These are phyloP conservation scores for Papilio helenus DNA, from an alignment of 1,140 invertebrate species.

Conservation along the genomic window DNA sequence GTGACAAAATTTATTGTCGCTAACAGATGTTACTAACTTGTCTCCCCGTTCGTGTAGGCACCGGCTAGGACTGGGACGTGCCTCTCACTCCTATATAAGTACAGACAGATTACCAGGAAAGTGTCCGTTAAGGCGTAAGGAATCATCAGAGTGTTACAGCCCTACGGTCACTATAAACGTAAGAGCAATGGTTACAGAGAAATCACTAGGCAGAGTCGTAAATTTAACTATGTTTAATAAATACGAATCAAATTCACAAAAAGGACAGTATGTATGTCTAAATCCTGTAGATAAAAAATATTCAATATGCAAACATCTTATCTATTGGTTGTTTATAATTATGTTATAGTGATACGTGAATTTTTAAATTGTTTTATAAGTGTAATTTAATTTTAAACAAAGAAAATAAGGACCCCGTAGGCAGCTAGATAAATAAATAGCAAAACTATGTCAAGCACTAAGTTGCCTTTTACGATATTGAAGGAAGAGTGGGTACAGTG, in stretches of 20 bases:
- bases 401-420: background rate
- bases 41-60: conserved; percentile 36
- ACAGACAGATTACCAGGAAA: conserved; percentile 8
- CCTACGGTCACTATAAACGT: too few relatives aligned
- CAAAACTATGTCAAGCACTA: background rate
- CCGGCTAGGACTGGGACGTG: background rate
- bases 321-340: too few relatives aligned
- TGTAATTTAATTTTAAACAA: background rate
- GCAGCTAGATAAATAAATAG: background rate
- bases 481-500: background rate
- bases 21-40: conserved; percentile 52
- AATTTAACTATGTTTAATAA: background rate
- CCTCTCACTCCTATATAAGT: conserved; percentile 6
- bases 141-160: background rate
- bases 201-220: background rate
- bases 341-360: too few relatives aligned
- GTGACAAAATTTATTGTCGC: conserved; percentile 48
- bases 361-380: too few relatives aligned
- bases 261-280: too few relatives aligned
- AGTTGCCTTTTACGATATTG: background rate
- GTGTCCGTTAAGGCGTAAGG: background rate
- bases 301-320: too few relatives aligned
- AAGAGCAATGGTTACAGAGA: background rate
- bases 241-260: background rate
- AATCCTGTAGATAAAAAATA: too few relatives aligned